Conservation (phyloP, 2,113 vertebrate genomes). For the Engystomops pustulosus region DNA sequence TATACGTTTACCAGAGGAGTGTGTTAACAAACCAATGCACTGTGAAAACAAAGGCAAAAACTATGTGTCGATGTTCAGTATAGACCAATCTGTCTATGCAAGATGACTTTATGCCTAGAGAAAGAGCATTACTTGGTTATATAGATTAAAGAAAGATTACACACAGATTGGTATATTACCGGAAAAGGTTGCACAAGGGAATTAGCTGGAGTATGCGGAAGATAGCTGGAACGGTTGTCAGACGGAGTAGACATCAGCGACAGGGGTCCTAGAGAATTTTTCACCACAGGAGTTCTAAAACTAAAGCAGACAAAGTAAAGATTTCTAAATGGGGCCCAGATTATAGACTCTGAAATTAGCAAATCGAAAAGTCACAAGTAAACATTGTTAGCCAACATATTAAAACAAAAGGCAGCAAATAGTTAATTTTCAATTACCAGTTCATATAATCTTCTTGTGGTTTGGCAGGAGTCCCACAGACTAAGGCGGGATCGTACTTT, state of each 20-base stretch:
- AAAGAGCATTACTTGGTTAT: no score
- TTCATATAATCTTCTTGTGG: conserved; percentile 75
- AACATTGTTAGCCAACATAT: no score
- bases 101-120: no score
- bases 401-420: no score
- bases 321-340: background rate
- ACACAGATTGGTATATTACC: conserved; percentile 64
- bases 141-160: no score
- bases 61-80: no score
- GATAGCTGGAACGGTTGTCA: conserved; percentile 65
- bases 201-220: conserved; percentile 67
- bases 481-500: conserved; percentile 62
- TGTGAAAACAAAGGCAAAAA: no score
- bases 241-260: conserved; percentile 76
- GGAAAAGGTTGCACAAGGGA: conserved; percentile 71
- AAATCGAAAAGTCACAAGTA: no score
- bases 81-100: no score
- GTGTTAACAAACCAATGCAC: no score
- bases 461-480: conserved; percentile 81
- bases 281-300: conserved; percentile 86
- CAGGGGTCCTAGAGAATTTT: conserved; percentile 69
- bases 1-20: no score
- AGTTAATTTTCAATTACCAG: conserved; percentile 74
- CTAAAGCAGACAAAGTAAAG: conserved; percentile 65
- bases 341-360: background rate